Evolutionary conservation across 2,888 invertebrate genomes (phyloP).

Genomic region (Acleris literana): DNA sequence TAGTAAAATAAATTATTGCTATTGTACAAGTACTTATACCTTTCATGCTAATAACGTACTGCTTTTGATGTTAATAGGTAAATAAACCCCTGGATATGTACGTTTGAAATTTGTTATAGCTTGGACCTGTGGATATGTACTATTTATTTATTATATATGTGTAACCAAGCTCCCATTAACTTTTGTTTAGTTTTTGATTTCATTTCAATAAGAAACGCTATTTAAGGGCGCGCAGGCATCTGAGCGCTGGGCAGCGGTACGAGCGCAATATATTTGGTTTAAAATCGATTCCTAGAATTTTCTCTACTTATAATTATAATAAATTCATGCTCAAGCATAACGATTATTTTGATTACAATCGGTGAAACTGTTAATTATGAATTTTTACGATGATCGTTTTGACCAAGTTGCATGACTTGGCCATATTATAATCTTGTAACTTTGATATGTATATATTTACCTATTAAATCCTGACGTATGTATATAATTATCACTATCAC

Average conservation of each 20-base stretch:
- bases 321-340: slow-evolving; percentile 14
- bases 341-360: slow-evolving; percentile 26
- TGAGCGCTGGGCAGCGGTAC: too few relatives aligned
- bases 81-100: slow-evolving; percentile 11
- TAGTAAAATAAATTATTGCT: not conserved
- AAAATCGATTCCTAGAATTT: slow-evolving; percentile 1
- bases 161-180: slow-evolving; percentile 9
- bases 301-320: slow-evolving; percentile 8
- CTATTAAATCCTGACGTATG: too few relatives aligned
- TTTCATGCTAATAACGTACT: slow-evolving; percentile 39
- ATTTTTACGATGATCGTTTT: slow-evolving; percentile 22
- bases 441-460: slow-evolving; percentile 37
- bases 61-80: slow-evolving; percentile 45
- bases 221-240: not conserved
- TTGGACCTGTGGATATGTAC: not conserved
- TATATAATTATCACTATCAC: slow-evolving; percentile 48
- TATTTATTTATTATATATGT: too few relatives aligned
- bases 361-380: slow-evolving; percentile 18
- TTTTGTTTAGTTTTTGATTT: slow-evolving; percentile 3
- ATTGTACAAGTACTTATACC: slow-evolving; percentile 15
- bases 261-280: not conserved
- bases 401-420: slow-evolving; percentile 40
- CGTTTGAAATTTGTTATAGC: slow-evolving; percentile 7
- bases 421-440: slow-evolving; percentile 43
- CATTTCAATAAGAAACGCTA: slow-evolving; percentile 11